Percentiles rank a stretch among this genome's conserved stretches.
phyloP scores from a whole-genome alignment of 2,113 vertebrate genomes.

The Mormoops blainvillei region DNA sequence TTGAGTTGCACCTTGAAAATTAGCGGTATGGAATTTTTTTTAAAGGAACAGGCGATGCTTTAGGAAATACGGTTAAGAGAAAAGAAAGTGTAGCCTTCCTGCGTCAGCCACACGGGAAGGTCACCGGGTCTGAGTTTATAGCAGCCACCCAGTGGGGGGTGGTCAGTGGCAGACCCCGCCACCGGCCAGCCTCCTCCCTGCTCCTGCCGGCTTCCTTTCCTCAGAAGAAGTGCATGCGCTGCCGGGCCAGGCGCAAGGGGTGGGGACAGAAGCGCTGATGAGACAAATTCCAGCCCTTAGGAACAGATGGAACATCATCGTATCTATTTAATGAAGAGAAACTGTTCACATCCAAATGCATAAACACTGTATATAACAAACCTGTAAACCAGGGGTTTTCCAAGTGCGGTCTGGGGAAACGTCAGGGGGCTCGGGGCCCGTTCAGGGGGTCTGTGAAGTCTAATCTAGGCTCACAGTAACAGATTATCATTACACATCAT shows the following conservation, averaged over 20 bases:
- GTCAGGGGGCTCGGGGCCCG: neutral
- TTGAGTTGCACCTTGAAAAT: neutral
- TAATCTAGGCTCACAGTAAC: neutral
- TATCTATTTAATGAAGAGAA: neutral
- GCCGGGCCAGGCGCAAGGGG: neutral
- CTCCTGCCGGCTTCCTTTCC: neutral
- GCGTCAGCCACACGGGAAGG: neutral
- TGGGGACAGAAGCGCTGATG: neutral
- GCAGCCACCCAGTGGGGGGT: neutral
- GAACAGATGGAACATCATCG: neutral
- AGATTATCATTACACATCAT: neutral
- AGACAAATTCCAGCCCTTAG: neutral
- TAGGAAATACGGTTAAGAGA: neutral
- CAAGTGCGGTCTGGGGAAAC: neutral
- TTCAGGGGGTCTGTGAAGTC: neutral
- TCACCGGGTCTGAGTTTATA: neutral
- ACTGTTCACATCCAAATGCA: neutral
- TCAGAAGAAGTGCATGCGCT: fast-evolving
- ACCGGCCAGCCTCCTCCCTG: neutral
- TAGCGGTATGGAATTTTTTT: neutral
- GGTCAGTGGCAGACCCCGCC: neutral
- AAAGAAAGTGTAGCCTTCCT: neutral
- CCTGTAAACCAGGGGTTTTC: neutral
- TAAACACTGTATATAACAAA: neutral
- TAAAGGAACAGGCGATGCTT: neutral